These are phyloP conservation scores for Synergus laeviventris DNA, from an alignment of 2,888 invertebrate genomes.

Conservation along the genomic window DNA sequence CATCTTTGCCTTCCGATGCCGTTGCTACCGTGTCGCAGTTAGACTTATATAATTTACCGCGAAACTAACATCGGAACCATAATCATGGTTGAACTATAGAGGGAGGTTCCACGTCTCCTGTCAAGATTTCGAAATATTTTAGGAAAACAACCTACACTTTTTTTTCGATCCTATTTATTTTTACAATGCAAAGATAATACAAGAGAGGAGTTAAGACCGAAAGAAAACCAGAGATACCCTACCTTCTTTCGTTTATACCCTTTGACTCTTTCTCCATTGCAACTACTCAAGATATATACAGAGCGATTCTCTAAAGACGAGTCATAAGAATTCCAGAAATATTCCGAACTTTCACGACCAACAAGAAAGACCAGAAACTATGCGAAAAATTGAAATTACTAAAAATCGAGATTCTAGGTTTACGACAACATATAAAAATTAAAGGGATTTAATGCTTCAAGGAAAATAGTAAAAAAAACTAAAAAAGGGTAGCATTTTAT, in stretches of 20 bases:
- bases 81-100: not conserved
- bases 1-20: not conserved
- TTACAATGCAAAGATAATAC: conserved; percentile 44
- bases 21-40: not conserved
- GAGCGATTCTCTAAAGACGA: conserved; percentile 40
- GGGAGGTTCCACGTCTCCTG: not conserved
- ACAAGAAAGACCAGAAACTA: not conserved
- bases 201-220: conserved; percentile 54
- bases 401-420: not conserved
- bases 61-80: not conserved
- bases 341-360: not conserved
- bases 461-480: not conserved
- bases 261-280: conserved; percentile 46
- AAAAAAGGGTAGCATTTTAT: not conserved
- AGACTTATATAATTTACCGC: not conserved
- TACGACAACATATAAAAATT: not conserved
- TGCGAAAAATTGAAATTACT: not conserved
- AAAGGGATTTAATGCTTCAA: not conserved
- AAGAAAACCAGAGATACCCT: conserved; percentile 62
- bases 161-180: conserved; percentile 5
- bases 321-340: conserved; percentile 16
- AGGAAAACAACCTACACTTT: not conserved
- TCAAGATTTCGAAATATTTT: not conserved
- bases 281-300: conserved; percentile 46
- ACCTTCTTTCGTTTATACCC: conserved; percentile 44